Base-by-base conservation (phyloP, 2,888 invertebrate species). In the Eucera pruinosa region DNA sequence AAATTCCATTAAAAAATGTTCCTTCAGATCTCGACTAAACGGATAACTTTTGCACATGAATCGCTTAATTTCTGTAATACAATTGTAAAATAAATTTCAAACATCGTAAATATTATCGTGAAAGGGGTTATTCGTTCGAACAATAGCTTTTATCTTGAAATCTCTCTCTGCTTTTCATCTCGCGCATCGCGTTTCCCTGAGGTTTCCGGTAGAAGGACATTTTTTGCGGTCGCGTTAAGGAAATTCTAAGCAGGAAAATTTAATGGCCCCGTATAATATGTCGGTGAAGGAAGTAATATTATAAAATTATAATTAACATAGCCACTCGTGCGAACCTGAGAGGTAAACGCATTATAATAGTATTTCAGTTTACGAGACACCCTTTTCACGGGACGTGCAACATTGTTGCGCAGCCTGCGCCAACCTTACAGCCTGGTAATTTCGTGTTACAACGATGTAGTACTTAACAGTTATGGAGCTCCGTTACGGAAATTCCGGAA, bases 271-370 rank as follows among this genome's bases (percentile, higher is more conserved):
- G 45, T n/a, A 25, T 25, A 39, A 25, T 50, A 25, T 25, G 20
- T 15, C 23, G 55, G 23, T 20, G 27, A 11, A 6, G 52, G 11
- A 43, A 30, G 72, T 54, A 47, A 54, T 60, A 52, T 62, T 65
- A 61, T 61, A 54, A 61, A 48, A 61, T 60, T 62, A 61, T 60
- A 73, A 67, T 73, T 67, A 73, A 61, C 61, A 68, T 13, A 33
- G 33, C 18, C 27, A 39, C 13, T 15, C 39, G 64, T 27, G 50
- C 9, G 25, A 11, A 27, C 39, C 0, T 15, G 39, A 13, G n/a
- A 13, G 36, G 45, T 57, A 58, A 66, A 52, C 58, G 52, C 52
- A 27, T 69, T 69, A 52, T 72, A 66, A 72, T 72, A 66, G 57
- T 54, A 48, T 68, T 73, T 55, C 48, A 67, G 45, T 67, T 67